Evolutionary conservation across 2,797 vertebrate genomes (phyloP), one percentile per base, ranked within the genome.

Genomic region (Scyliorhinus canicula): DNA sequence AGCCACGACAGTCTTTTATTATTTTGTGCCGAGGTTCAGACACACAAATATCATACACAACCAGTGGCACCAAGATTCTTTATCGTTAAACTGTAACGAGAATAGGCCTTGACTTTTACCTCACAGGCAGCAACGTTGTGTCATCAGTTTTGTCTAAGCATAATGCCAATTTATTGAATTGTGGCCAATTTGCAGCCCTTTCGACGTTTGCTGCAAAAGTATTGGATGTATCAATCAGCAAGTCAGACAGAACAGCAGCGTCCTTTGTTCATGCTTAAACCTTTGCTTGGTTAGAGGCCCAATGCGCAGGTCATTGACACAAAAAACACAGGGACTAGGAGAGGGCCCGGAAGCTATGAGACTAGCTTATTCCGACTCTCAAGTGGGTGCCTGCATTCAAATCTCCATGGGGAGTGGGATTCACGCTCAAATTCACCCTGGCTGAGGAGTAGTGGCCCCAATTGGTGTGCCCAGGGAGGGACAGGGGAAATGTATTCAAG

Each of bases 111-210:
- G 88, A 40, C 19, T 63, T 91, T 91, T 90, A 63, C 19, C 57
- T 91, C 24, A 21, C 57, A 65, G n/a, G 21, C 35, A 24, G 86
- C 35, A 31, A 91, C 26, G 7, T 65, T 82, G 19, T 63, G 19
- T 40, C 19, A 91, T 91, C 65, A 65, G 35, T 90, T 90, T 40
- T 90, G 86, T 60, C 86, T 60, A n/a, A 57, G 86, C 8, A 60
- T 90, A 90, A 90, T 90, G 57, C 16, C 57, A n/a, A 60, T 52
- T 88, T 88, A 88, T 35, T 57, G 52, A 88, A 88, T 88, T 55
- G 35, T 12, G 6, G 31, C 31, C 52, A 31, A n/a, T 65, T 91
- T 91, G 57, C 3, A 16, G 60, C 60, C 40, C 21, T 60, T 60
- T 65, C 9, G n/a, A 91, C 2, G 65, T 44, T 65, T 44, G n/a